A percentile compares a stretch with the other conserved stretches of the same genome.
Evolutionary conservation across 2,888 invertebrate species (phyloP).

Genomic region (Diabrotica balteata): DNA sequence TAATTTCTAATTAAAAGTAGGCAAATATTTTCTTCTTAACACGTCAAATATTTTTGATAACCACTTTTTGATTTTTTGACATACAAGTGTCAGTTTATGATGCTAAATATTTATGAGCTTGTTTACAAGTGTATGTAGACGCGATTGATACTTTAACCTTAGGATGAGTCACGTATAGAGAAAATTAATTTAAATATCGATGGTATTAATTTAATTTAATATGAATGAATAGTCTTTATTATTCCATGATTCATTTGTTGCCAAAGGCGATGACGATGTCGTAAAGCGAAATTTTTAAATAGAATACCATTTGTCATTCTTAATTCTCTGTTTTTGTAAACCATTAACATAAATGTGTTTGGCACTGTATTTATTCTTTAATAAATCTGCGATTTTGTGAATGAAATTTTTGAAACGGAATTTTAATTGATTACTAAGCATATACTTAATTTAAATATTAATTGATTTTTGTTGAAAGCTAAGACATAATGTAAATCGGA

Average conservation of each 20-base stretch:
- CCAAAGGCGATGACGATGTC: conserved; percentile 2
- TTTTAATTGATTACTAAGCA: no score
- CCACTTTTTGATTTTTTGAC: no score
- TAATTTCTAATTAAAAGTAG: no score
- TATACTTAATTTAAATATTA: no score
- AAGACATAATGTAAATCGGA: no score
- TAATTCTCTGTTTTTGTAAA: conserved; percentile 3
- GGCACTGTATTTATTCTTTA: background rate
- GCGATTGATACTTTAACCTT: conserved; percentile 8
- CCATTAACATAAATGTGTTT: background rate
- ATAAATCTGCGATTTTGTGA: background rate
- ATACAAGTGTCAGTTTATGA: no score
- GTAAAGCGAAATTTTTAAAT: conserved; percentile 2
- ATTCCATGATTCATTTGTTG: conserved; percentile 27
- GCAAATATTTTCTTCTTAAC: no score
- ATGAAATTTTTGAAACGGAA: background rate
- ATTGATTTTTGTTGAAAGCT: no score
- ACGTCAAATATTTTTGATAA: no score
- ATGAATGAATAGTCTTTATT: conserved; percentile 24
- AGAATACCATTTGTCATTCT: conserved; percentile 9
- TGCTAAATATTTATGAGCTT: no score
- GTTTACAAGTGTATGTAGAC: background rate
- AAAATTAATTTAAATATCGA: conserved; percentile 29
- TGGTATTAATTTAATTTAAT: conserved; percentile 27
- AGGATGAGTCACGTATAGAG: conserved; percentile 2